Conservation (phyloP, 2,113 vertebrate species). For the Muntiacus muntjak region DNA sequence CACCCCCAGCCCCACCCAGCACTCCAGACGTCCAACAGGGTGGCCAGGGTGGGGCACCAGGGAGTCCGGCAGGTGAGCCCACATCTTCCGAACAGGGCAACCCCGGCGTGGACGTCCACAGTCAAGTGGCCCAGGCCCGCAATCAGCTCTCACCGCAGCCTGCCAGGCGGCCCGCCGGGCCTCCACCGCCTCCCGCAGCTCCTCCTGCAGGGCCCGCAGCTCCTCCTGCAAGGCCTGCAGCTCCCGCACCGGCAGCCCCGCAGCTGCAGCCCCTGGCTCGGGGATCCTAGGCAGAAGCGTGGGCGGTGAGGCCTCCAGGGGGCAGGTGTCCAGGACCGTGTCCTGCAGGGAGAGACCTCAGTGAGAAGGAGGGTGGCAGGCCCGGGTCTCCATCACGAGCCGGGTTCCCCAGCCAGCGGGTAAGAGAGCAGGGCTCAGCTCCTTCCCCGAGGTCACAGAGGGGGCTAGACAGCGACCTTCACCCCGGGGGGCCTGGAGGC, state of each 20-base stretch:
- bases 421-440: not conserved
- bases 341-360: constrained; percentile 72
- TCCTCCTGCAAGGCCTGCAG: constrained; percentile 61
- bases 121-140: not conserved
- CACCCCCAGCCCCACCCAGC: not conserved
- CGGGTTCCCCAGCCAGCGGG: not conserved
- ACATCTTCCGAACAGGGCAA: no score
- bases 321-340: constrained; percentile 19
- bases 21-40: no score
- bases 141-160: constrained; percentile 67
- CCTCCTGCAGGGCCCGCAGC: constrained; percentile 50
- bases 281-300: not conserved
- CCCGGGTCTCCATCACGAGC: accelerated
- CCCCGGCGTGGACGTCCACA: accelerated
- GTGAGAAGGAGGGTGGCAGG: not conserved
- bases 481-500: not conserved
- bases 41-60: not conserved
- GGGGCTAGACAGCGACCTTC: not conserved
- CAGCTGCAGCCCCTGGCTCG: not conserved
- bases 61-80: not conserved
- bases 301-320: not conserved
- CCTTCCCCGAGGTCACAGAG: not conserved
- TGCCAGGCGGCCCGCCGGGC: constrained; percentile 42
- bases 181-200: constrained; percentile 34
- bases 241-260: constrained; percentile 53